Evolutionary conservation across 2,888 invertebrate species (phyloP).

Genomic region (Blomia tropicalis): DNA sequence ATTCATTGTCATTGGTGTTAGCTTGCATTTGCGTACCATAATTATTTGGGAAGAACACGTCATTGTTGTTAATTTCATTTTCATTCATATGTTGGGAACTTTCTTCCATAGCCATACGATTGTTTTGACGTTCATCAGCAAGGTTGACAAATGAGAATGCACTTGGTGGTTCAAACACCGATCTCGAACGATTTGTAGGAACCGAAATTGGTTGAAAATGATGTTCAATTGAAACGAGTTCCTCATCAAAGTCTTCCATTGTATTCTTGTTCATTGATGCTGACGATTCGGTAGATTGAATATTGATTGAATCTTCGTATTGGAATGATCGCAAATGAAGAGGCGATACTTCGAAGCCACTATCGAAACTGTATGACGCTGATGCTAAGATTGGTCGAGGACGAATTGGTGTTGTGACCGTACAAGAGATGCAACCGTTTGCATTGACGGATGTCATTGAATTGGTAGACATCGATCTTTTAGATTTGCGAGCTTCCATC

Average conservation of each 20-base stretch:
- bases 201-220: background rate
- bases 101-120: background rate
- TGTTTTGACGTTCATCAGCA: background rate
- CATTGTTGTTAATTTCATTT: constrained; percentile 6
- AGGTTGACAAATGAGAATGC: background rate
- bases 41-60: background rate
- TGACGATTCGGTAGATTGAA: background rate
- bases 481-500: too few relatives aligned
- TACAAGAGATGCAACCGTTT: background rate
- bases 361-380: background rate
- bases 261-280: background rate
- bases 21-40: background rate
- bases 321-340: background rate
- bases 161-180: background rate
- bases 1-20: background rate
- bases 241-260: background rate
- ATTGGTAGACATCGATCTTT: too few relatives aligned
- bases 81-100: background rate
- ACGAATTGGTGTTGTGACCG: background rate
- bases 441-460: background rate
- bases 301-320: background rate
- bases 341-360: constrained; percentile 3
- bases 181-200: background rate
- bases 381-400: background rate
- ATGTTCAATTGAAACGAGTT: constrained; percentile 8